Evolutionary conservation across 1,140 invertebrate genomes (phyloP).

Genomic region (Cotesia chilonis): DNA sequence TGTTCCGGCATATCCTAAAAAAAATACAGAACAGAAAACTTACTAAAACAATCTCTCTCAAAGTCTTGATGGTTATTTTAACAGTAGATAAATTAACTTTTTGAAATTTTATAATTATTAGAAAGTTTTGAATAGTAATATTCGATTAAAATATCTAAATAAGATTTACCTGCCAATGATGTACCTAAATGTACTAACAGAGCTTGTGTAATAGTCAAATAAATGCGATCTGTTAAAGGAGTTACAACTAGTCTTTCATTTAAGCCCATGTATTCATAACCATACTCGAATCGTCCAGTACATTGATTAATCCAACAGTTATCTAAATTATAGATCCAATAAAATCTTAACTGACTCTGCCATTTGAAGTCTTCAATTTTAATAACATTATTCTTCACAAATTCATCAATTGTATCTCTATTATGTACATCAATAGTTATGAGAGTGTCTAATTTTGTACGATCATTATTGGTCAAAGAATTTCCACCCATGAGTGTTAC

Average conservation of each 20-base stretch:
- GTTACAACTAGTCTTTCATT: conserved; percentile 91
- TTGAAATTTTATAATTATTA: too few relatives aligned
- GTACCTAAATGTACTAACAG: conserved; percentile 87
- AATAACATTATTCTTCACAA: conserved; percentile 86
- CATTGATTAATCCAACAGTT: conserved; percentile 86
- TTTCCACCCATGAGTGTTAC: conserved; percentile 82
- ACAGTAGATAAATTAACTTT: too few relatives aligned
- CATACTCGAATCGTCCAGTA: conserved; percentile 86
- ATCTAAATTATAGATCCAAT: conserved; percentile 85
- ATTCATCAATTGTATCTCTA: conserved; percentile 86
- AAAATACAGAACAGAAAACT: background rate
- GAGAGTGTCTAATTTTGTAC: conserved; percentile 87
- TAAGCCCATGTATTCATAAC: conserved; percentile 94
- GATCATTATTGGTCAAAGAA: conserved; percentile 80
- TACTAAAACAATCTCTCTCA: too few relatives aligned
- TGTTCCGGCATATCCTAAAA: conserved; percentile 77
- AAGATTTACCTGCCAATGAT: conserved; percentile 76
- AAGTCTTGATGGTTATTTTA: too few relatives aligned
- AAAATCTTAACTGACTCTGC: conserved; percentile 92
- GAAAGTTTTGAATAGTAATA: too few relatives aligned
- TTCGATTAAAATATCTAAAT: background rate
- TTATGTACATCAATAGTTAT: conserved; percentile 91
- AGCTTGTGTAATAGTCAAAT: conserved; percentile 90
- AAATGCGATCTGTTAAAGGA: conserved; percentile 90
- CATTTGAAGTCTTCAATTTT: conserved; percentile 87